Percentiles rank a stretch among this genome's conserved stretches.
phyloP scores from a whole-genome alignment of 30 jellyfish, hydroid and myxozoan genomes.

The Aurelia sp. region DNA sequence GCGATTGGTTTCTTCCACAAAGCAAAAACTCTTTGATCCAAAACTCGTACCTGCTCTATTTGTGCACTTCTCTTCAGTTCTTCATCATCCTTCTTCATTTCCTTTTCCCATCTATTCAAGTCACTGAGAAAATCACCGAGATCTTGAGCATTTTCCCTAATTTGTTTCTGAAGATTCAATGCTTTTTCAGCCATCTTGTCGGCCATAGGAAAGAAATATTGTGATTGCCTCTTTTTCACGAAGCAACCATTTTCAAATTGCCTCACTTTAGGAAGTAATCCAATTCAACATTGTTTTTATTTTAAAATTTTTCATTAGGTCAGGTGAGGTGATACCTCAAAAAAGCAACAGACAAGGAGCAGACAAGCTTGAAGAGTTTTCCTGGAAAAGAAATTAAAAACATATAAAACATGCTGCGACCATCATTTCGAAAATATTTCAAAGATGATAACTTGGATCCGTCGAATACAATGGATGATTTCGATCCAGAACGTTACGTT shows the following conservation, averaged over 20 bases:
- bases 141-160: conserved; percentile 84
- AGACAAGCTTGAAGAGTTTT: too few species aligned
- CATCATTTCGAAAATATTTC: conserved; percentile 58
- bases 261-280: too few species aligned
- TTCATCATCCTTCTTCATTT: conserved; percentile 80
- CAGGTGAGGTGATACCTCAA: too few species aligned
- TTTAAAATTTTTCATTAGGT: too few species aligned
- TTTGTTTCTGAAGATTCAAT: conserved; percentile 77
- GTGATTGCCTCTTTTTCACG: too few species aligned
- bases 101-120: conserved; percentile 88
- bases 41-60: conserved; percentile 63
- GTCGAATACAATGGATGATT: conserved; percentile 2
- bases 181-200: conserved; percentile 78
- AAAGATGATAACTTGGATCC: conserved; percentile 55
- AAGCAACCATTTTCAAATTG: too few species aligned
- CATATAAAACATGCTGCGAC: conserved; percentile 45
- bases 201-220: background rate
- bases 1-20: too few species aligned
- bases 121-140: conserved; percentile 82
- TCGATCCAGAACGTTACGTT: conserved; percentile 24
- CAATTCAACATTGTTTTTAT: too few species aligned
- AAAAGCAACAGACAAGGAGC: too few species aligned
- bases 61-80: conserved; percentile 68
- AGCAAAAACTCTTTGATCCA: too few species aligned
- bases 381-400: too few species aligned